Conservation (phyloP, 2,113 vertebrate species). For the Burhinus oedicnemus region DNA sequence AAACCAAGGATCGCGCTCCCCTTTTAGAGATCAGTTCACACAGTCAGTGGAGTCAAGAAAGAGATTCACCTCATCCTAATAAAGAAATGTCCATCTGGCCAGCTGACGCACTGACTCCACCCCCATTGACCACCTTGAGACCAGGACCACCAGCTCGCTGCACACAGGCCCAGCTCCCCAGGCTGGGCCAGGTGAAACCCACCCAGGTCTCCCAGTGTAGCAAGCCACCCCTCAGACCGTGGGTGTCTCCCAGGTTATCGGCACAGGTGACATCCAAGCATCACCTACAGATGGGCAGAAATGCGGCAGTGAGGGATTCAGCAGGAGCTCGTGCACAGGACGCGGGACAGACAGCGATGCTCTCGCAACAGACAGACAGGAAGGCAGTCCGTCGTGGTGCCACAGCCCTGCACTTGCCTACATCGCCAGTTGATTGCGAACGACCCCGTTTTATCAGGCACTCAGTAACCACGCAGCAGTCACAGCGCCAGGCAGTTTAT, state of each 20-base stretch:
- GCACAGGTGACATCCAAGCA: neutral
- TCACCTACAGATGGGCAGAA: neutral
- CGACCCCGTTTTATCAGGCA: neutral
- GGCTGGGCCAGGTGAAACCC: neutral
- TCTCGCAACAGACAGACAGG: neutral
- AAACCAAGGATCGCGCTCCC: neutral
- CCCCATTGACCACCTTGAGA: neutral
- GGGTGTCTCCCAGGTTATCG: neutral
- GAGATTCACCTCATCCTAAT: neutral
- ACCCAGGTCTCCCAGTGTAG: neutral
- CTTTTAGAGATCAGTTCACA: neutral
- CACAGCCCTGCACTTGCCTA: neutral
- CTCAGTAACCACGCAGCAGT: neutral
- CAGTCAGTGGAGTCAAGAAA: neutral
- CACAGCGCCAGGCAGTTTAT: neutral
- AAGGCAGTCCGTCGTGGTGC: neutral
- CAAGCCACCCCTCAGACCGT: neutral
- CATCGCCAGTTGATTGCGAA: neutral
- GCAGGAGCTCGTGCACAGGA: neutral
- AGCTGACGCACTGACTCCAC: neutral
- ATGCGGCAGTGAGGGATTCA: neutral
- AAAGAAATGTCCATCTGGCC: neutral
- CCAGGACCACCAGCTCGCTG: neutral
- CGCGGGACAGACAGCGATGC: neutral
- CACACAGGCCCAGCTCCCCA: neutral